Evolutionary conservation across 2,113 vertebrate species (phyloP).

Genomic region (Dendropsophus ebraccatus): DNA sequence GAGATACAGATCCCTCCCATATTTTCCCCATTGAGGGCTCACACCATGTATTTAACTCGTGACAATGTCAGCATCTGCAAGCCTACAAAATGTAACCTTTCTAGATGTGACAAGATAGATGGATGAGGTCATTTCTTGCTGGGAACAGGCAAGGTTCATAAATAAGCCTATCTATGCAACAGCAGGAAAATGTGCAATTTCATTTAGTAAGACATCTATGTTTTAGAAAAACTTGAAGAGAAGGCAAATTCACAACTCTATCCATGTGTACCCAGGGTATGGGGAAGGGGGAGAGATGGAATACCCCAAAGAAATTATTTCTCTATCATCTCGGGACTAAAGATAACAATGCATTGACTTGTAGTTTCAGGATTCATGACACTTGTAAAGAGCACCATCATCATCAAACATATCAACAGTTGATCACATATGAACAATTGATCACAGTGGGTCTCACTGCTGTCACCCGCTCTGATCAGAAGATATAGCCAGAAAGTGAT

Average conservation of each 20-base stretch:
- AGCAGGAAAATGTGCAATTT: not conserved
- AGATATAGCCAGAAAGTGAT: no score
- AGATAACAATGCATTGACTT: not conserved
- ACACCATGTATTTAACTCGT: not conserved
- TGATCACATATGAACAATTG: no score
- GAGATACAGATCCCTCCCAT: no score
- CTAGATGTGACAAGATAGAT: not conserved
- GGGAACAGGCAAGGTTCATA: not conserved
- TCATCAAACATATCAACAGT: no score
- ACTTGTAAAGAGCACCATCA: no score
- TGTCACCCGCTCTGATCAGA: no score
- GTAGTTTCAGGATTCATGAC: not conserved
- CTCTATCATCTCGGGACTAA: not conserved
- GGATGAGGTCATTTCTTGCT: not conserved
- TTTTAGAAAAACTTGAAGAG: not conserved
- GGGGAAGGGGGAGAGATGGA: not conserved
- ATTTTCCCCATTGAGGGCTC: no score
- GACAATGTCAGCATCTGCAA: not conserved
- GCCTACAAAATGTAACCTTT: not conserved
- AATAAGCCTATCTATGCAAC: not conserved
- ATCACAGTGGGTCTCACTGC: no score
- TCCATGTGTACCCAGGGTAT: not conserved
- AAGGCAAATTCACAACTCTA: not conserved
- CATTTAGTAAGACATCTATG: not conserved
- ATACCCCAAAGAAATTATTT: not conserved